Evolutionary conservation across 2,797 vertebrate genomes (phyloP), one percentile per base, ranked within the genome.

Genomic region (Crocidura indochinensis): DNA sequence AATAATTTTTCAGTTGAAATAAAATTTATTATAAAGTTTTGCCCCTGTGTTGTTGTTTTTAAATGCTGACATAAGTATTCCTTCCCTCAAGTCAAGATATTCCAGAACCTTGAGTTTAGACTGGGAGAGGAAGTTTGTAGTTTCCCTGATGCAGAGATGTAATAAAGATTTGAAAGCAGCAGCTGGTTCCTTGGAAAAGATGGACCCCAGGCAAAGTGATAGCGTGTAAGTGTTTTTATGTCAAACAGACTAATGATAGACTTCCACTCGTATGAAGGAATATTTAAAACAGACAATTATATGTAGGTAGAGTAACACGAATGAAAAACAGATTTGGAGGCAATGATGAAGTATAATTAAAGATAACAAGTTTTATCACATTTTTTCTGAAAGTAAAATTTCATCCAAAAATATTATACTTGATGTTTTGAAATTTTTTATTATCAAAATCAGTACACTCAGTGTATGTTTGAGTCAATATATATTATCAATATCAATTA

Each of bases 321-420:
- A 76, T 81, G 60, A 94, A 92, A 92, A 76, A 15, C 46, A 77
- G 31, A 69, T 38, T 87, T 84, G 11, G 71, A 93, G 20, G 83
- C 49, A 53, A 77, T 84, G 64, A 76, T 77, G 76, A 82, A 89
- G 86, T 60, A 44, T 4, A 77, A 38, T 69, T 72, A 85, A 76
- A 75, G 87, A 71, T 60, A 78, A 49, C 62, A 68, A 47, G 20
- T 79, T 87, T 87, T 94, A 31, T 67, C 71, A 69, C 75, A 49
- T 15, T 29, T 94, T 90, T 84, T 69, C 60, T 49, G 82, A 82
- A 94, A 46, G 38, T 84, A 89, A 94, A 27, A 88, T 71, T 75
- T 84, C 77, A 79, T 82, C 17, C 1, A 53, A 83, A 93, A 87
- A 53, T 49, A 19, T 69, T 65, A 84, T 29, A 38, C 14, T 38